A percentile compares a stretch with the other conserved stretches of the same genome.
Evolutionary conservation across 2,113 vertebrate genomes (phyloP).

Genomic region (Sebastes fasciatus): DNA sequence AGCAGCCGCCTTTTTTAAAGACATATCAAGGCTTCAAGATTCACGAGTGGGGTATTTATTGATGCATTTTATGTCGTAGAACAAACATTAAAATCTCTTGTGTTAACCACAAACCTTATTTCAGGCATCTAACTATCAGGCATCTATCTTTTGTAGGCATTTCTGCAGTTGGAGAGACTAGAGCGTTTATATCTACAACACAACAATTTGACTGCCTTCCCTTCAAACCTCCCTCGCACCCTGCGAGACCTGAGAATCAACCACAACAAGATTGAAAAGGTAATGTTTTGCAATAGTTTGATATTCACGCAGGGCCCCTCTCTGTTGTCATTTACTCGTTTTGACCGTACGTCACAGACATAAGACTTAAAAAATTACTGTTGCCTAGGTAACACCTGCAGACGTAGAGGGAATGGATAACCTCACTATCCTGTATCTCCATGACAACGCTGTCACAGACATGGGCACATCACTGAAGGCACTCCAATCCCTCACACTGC

Average conservation of each 20-base stretch:
- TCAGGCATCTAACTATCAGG: too few relatives aligned
- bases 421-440: conserved; percentile 92
- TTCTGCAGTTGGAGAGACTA: conserved; percentile 87
- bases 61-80: too few relatives aligned
- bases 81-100: too few relatives aligned
- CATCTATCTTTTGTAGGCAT: conserved; percentile 75
- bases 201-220: conserved; percentile 93
- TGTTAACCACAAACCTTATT: too few relatives aligned
- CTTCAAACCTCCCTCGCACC: conserved; percentile 88
- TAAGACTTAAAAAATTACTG: neutral
- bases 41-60: too few relatives aligned
- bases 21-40: too few relatives aligned
- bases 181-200: conserved; percentile 94
- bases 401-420: conserved; percentile 93
- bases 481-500: conserved; percentile 89
- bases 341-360: neutral
- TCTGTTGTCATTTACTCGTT: neutral
- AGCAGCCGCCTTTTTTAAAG: too few relatives aligned
- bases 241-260: conserved; percentile 91
- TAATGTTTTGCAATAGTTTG: conserved; percentile 61
- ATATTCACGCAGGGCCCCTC: neutral
- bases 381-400: conserved; percentile 83
- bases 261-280: conserved; percentile 90
- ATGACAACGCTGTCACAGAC: conserved; percentile 91
- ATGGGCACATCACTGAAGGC: conserved; percentile 86